phyloP scores from a whole-genome alignment of 1,140 invertebrate genomes.

The Drosophila rufa region DNA sequence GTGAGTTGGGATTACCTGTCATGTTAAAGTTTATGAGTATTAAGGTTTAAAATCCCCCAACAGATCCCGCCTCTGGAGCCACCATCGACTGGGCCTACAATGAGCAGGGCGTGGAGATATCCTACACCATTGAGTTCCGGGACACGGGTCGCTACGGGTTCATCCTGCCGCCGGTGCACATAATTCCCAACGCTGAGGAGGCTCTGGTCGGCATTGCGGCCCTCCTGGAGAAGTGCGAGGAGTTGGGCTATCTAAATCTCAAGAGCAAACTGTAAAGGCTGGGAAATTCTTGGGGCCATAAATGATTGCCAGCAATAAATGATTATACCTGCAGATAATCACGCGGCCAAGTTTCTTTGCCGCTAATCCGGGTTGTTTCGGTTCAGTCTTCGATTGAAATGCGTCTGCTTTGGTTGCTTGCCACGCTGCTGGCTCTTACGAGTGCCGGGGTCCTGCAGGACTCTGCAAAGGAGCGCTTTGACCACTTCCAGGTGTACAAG shows the following conservation, averaged over 20 bases:
- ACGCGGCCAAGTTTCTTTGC: slow-evolving; percentile 8
- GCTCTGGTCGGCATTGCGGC: slow-evolving; percentile 91
- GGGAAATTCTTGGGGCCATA: slow-evolving; percentile 45
- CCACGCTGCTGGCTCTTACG: slow-evolving; percentile 46
- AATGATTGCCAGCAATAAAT: slow-evolving; percentile 39
- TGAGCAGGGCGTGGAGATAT: slow-evolving; percentile 87
- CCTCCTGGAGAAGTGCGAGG: slow-evolving; percentile 86
- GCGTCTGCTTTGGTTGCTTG: slow-evolving; percentile 59
- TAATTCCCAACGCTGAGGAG: slow-evolving; percentile 92
- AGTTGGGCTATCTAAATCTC: slow-evolving; percentile 59
- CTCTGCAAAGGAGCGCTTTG: slow-evolving; percentile 45
- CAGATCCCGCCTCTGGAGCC: slow-evolving; percentile 86
- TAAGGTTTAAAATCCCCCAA: too few relatives aligned
- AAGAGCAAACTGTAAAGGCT: slow-evolving; percentile 43
- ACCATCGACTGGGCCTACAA: slow-evolving; percentile 90
- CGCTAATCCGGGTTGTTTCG: neutral
- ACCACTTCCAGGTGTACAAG: slow-evolving; percentile 63
- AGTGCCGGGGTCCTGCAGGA: slow-evolving; percentile 48
- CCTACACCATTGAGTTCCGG: slow-evolving; percentile 87
- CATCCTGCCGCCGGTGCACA: slow-evolving; percentile 92
- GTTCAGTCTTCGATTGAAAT: slow-evolving; percentile 45
- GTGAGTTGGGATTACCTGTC: slow-evolving; percentile 86
- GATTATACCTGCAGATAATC: slow-evolving; percentile 46
- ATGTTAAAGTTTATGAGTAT: too few relatives aligned
- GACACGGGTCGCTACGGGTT: slow-evolving; percentile 95